Evolutionary conservation across 2,797 vertebrate species (phyloP).

Genomic region (Microctenopoma stevenorrisi): DNA sequence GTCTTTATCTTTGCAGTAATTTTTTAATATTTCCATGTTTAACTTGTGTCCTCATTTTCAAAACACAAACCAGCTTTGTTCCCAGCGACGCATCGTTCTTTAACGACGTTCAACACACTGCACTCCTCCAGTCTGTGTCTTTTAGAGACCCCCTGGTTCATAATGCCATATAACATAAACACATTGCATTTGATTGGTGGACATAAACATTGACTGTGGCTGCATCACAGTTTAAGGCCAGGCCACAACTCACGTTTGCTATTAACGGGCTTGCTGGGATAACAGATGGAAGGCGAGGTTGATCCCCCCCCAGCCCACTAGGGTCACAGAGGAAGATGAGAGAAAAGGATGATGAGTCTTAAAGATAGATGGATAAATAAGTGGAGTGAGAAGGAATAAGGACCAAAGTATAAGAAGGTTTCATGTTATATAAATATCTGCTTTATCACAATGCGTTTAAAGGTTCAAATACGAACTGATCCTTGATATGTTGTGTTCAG

Average conservation of each 20-base stretch:
- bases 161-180: slow-evolving; percentile 84
- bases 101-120: slow-evolving; percentile 36
- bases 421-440: too few relatives aligned
- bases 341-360: neutral
- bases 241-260: slow-evolving; percentile 77
- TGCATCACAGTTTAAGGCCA: slow-evolving; percentile 76
- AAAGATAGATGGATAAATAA: neutral
- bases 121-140: slow-evolving; percentile 54
- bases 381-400: neutral
- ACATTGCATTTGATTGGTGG: slow-evolving; percentile 83
- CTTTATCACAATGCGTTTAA: too few relatives aligned
- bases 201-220: slow-evolving; percentile 85
- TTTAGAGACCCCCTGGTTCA: slow-evolving; percentile 76
- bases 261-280: slow-evolving; percentile 67
- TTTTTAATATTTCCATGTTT: neutral
- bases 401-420: too few relatives aligned
- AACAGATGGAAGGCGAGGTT: slow-evolving; percentile 70
- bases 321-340: slow-evolving; percentile 51
- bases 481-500: too few relatives aligned
- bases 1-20: neutral
- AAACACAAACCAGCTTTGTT: slow-evolving; percentile 25
- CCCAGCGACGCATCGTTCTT: slow-evolving; percentile 45
- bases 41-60: neutral
- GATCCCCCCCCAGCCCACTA: slow-evolving; percentile 9
- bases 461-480: too few relatives aligned